Evolutionary conservation across 2,797 vertebrate genomes (phyloP).

Genomic region (Peromyscus eremicus): DNA sequence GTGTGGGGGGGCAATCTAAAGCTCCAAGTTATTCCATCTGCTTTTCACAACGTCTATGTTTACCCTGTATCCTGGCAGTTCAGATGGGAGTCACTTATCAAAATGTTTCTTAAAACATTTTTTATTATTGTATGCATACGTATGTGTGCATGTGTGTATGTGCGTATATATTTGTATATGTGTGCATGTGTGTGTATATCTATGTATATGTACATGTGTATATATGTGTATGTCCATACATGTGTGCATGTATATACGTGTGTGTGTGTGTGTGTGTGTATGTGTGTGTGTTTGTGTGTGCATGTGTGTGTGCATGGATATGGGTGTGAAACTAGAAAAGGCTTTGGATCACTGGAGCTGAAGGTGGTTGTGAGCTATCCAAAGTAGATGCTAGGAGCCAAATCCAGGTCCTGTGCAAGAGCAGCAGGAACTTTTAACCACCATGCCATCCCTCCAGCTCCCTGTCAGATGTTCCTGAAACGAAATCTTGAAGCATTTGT

Average conservation of each 20-base stretch:
- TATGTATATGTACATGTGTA: neutral
- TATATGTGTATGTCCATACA: neutral
- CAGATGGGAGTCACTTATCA: constrained; percentile 2
- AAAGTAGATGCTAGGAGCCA: neutral
- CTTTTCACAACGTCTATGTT: constrained; percentile 39
- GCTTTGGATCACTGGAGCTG: neutral
- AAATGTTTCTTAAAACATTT: constrained; percentile 31
- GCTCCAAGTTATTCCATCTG: neutral
- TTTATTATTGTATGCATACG: neutral
- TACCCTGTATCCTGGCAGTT: neutral
- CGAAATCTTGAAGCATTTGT: constrained; percentile 35
- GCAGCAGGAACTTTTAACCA: neutral
- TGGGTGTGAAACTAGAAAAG: neutral
- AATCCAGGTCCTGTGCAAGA: neutral
- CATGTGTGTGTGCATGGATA: neutral
- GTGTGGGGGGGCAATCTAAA: neutral
- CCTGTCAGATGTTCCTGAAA: constrained; percentile 41
- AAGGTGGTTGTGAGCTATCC: neutral
- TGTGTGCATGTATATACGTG: neutral
- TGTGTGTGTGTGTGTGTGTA: neutral
- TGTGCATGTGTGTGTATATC: too few species aligned
- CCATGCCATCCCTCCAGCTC: neutral
- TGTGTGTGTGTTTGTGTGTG: neutral
- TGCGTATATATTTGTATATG: neutral
- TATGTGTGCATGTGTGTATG: neutral